These are phyloP conservation scores for Neoarius graeffei DNA, from an alignment of 2,113 vertebrate species.

Conservation along the genomic window DNA sequence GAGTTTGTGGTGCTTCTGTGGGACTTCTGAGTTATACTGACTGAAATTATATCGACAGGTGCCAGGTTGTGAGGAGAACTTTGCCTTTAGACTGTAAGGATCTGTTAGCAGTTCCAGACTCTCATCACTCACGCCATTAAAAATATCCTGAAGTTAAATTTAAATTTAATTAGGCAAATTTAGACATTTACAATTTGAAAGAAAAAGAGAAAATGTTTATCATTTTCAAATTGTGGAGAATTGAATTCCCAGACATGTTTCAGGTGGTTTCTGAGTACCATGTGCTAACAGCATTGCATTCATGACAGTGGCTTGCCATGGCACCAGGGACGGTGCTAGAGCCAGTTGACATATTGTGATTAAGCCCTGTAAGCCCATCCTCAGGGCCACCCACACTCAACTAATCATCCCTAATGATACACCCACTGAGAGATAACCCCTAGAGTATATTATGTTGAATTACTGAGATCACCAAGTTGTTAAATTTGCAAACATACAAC, in stretches of 20 bases:
- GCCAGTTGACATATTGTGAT: neutral
- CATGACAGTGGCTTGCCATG: neutral
- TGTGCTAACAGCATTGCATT: neutral
- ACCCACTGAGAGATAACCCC: neutral
- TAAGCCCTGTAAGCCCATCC: neutral
- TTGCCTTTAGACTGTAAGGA: neutral
- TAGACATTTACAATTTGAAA: no score
- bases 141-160: neutral
- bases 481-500: neutral
- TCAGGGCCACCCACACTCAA: neutral
- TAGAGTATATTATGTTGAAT: slow-evolving; percentile 8
- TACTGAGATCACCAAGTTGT: neutral
- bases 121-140: neutral
- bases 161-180: neutral
- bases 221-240: no score
- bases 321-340: neutral
- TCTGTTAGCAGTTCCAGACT: no score
- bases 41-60: neutral
- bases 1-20: neutral
- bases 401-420: slow-evolving; percentile 12
- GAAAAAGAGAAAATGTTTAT: neutral
- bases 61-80: neutral
- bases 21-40: no score
- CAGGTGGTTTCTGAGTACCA: neutral
- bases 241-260: neutral